Evolutionary conservation across 2,888 invertebrate species (phyloP).

Genomic region (Matsumyia berberina): DNA sequence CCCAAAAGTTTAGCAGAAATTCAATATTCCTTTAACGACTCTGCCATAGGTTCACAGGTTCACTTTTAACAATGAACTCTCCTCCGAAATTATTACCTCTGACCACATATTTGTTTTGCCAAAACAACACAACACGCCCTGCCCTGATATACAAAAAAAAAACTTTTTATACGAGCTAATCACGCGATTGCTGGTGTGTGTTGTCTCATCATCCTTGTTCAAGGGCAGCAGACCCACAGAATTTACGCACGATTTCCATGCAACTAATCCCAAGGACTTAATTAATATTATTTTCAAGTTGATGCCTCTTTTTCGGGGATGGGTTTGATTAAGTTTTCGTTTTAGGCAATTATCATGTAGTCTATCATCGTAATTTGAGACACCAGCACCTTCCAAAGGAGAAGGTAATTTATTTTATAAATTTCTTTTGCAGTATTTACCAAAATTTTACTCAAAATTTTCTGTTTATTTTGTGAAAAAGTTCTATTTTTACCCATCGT

Average conservation of each 20-base stretch:
- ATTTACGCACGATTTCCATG: conserved; percentile 8
- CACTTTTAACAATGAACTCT: too few relatives aligned
- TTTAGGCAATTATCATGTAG: not conserved
- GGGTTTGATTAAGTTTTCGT: not conserved
- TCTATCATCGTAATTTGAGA: too few relatives aligned
- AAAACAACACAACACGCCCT: conserved; percentile 14
- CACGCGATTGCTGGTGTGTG: conserved; percentile 26
- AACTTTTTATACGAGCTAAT: conserved; percentile 12
- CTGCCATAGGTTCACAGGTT: too few relatives aligned
- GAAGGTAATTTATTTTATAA: too few relatives aligned
- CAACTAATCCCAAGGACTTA: conserved; percentile 7
- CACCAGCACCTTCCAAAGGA: too few relatives aligned
- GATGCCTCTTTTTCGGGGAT: not conserved
- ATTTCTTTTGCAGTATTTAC: too few relatives aligned
- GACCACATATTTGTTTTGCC: not conserved
- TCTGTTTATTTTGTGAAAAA: not conserved
- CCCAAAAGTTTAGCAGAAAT: too few relatives aligned
- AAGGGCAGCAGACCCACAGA: not conserved
- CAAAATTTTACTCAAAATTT: not conserved
- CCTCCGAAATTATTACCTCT: too few relatives aligned
- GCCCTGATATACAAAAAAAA: too few relatives aligned
- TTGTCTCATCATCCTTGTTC: not conserved
- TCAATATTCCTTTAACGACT: too few relatives aligned
- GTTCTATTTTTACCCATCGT: conserved; percentile 7
- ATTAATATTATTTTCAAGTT: not conserved